A percentile compares a stretch with the other conserved stretches of the same genome.
These are phyloP conservation scores for Carlito syrichta DNA, from an alignment of 2,113 vertebrate species.

Conservation along the genomic window DNA sequence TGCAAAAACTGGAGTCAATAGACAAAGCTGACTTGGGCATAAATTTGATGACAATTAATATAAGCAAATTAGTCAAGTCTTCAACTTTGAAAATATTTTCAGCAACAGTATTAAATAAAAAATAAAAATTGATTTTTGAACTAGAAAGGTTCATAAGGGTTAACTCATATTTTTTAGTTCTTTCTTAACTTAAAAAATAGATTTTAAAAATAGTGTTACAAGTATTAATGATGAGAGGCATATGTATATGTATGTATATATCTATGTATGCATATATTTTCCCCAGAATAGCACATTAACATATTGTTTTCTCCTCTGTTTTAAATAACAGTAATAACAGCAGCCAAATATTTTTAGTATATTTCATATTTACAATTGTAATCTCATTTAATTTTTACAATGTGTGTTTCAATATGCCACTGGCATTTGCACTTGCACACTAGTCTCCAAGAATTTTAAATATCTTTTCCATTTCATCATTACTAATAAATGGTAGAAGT, in stretches of 20 bases:
- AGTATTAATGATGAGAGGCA: background rate
- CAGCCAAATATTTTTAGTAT: background rate
- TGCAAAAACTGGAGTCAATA: constrained; percentile 73
- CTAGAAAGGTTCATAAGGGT: background rate
- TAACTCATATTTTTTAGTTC: background rate
- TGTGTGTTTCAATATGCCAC: background rate
- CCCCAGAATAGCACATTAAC: background rate
- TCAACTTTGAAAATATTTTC: constrained; percentile 54
- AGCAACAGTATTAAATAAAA: background rate
- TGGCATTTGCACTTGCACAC: background rate
- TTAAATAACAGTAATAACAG: background rate
- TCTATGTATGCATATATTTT: background rate
- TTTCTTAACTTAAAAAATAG: background rate
- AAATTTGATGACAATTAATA: constrained; percentile 76
- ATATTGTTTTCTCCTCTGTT: background rate
- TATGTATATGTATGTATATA: background rate
- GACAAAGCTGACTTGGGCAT: constrained; percentile 66
- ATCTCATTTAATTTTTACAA: background rate
- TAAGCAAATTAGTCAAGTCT: constrained; percentile 73
- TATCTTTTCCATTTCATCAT: background rate
- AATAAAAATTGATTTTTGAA: background rate
- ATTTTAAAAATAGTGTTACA: background rate
- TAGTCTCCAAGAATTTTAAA: background rate
- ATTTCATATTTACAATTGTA: background rate
- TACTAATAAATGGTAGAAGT: background rate